These are phyloP conservation scores for Engraulis encrasicolus DNA, from an alignment of 2,113 vertebrate genomes.

Conservation along the genomic window DNA sequence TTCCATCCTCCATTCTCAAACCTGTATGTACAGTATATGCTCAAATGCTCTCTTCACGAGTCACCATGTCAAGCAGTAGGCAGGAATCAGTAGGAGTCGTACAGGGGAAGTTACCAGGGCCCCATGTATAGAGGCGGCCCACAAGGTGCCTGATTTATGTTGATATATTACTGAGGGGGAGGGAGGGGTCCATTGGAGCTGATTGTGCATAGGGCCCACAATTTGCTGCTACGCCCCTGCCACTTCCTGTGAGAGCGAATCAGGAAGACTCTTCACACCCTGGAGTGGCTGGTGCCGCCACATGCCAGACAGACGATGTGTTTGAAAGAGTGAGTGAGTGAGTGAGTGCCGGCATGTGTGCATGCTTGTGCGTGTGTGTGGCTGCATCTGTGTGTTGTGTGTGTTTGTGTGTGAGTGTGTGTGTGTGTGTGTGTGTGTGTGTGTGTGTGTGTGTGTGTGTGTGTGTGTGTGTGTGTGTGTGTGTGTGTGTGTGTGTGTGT, in stretches of 20 bases:
- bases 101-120: too few relatives aligned
- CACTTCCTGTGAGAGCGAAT: conserved; percentile 41
- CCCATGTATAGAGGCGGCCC: too few relatives aligned
- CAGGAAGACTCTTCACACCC: conserved; percentile 41
- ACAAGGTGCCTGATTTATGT: too few relatives aligned
- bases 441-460: not conserved
- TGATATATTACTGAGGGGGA: too few relatives aligned
- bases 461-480: conserved; percentile 2
- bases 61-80: conserved; percentile 32
- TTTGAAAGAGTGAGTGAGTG: not conserved
- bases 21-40: too few relatives aligned
- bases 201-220: too few relatives aligned
- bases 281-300: conserved; percentile 16
- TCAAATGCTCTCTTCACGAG: conserved; percentile 5
- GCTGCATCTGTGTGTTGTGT: not conserved
- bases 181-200: too few relatives aligned
- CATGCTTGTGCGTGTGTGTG: not conserved
- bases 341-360: too few relatives aligned
- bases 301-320: conserved; percentile 21
- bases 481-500: not conserved
- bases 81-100: conserved; percentile 37
- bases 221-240: too few relatives aligned
- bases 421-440: not conserved
- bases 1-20: not conserved
- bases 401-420: not conserved